phyloP scores from a whole-genome alignment of 1,140 invertebrate genomes.

The Episyrphus balteatus region DNA sequence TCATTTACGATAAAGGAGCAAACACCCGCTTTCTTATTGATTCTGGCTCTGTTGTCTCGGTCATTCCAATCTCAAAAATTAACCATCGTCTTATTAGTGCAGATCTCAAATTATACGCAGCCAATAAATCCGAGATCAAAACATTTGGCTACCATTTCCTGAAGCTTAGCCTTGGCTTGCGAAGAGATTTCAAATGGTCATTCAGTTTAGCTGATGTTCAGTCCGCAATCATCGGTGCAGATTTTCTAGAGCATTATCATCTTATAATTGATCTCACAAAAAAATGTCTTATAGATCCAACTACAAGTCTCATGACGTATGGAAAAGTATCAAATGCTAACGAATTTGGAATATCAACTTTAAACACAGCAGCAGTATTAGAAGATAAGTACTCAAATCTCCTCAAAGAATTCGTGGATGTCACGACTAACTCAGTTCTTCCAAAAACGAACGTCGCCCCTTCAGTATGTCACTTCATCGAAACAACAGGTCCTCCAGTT shows the following conservation, averaged over 20 bases:
- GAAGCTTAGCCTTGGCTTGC: conserved; percentile 12
- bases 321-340: conserved; percentile 5
- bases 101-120: no score
- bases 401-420: conserved; percentile 18
- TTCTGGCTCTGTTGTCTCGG: no score
- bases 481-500: conserved; percentile 21
- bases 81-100: no score
- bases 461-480: conserved; percentile 11
- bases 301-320: conserved; percentile 4
- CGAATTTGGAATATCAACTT: background rate
- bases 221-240: conserved; percentile 26
- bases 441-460: background rate
- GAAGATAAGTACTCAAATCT: conserved; percentile 9
- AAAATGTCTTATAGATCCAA: conserved; percentile 18
- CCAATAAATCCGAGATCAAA: no score
- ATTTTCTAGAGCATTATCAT: conserved; percentile 27
- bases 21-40: no score
- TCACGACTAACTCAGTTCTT: background rate
- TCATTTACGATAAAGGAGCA: no score
- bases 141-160: no score
- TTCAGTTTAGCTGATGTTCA: conserved; percentile 26
- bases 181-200: conserved; percentile 26
- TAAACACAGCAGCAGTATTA: background rate
- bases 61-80: no score
- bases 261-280: conserved; percentile 27